A percentile compares a stretch with the other conserved stretches of the same genome.
Conservation (phyloP, 2,888 invertebrate genomes). For the Cryptosula pallasiana region DNA sequence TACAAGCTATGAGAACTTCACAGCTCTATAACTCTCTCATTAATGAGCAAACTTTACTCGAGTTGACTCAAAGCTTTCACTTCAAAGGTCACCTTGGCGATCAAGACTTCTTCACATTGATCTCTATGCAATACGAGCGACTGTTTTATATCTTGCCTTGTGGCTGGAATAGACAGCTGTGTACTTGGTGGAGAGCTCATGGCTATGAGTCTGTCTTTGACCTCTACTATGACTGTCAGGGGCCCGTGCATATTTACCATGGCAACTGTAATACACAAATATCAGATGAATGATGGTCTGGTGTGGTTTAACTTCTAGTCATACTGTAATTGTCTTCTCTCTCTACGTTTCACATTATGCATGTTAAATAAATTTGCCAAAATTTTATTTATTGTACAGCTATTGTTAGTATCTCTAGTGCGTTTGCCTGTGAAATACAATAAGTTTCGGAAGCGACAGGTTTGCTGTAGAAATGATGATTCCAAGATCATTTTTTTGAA, state of each 20-base stretch:
- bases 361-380: no score
- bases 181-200: constrained; percentile 74
- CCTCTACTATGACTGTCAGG: constrained; percentile 64
- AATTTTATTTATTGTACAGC: no score
- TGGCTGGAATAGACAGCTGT: constrained; percentile 74
- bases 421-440: no score
- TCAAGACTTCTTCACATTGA: constrained; percentile 73
- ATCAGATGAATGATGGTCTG: constrained; percentile 34
- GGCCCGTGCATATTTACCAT: constrained; percentile 45
- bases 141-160: constrained; percentile 70
- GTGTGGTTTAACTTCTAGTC: no score
- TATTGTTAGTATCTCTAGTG: no score
- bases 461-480: no score
- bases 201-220: constrained; percentile 70
- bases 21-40: constrained; percentile 60
- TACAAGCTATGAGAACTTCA: constrained; percentile 65
- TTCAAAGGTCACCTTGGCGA: constrained; percentile 66
- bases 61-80: constrained; percentile 50
- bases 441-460: no score
- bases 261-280: constrained; percentile 51
- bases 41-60: constrained; percentile 28
- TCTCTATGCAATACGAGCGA: constrained; percentile 66
- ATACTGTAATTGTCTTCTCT: no score
- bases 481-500: no score
- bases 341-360: no score